Conservation (phyloP, 2,888 invertebrate genomes). For the Tetramorium bicarinatum region DNA sequence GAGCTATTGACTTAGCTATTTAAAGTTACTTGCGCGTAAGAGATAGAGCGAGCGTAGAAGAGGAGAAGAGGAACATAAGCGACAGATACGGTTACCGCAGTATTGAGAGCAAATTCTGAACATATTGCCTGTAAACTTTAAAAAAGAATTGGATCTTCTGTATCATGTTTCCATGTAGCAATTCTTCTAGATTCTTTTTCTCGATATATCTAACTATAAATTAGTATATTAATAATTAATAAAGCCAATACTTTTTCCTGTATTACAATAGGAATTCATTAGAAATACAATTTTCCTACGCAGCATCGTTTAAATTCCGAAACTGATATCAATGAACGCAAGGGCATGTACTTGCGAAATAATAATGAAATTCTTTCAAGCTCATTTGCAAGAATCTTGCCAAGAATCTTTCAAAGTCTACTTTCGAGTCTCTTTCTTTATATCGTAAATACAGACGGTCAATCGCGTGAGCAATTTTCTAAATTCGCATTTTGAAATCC, state of each 20-base stretch:
- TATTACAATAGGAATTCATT: neutral
- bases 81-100: neutral
- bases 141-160: neutral
- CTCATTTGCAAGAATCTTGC: too few species aligned
- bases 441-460: conserved; percentile 3
- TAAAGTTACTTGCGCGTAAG: conserved; percentile 28
- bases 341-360: neutral
- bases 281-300: neutral
- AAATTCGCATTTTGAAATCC: conserved; percentile 7
- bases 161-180: neutral
- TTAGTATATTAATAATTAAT: conserved; percentile 1
- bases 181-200: neutral
- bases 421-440: neutral
- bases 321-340: neutral
- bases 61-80: neutral
- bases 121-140: neutral
- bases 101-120: neutral
- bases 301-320: neutral
- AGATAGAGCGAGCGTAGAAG: conserved; percentile 16
- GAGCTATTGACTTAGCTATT: conserved; percentile 26
- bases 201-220: neutral
- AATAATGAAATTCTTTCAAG: neutral
- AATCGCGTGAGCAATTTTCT: conserved; percentile 33
- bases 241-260: neutral
- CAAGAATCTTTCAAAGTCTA: neutral